Conservation (phyloP, 2,113 vertebrate genomes). For the Anhinga rufa region DNA sequence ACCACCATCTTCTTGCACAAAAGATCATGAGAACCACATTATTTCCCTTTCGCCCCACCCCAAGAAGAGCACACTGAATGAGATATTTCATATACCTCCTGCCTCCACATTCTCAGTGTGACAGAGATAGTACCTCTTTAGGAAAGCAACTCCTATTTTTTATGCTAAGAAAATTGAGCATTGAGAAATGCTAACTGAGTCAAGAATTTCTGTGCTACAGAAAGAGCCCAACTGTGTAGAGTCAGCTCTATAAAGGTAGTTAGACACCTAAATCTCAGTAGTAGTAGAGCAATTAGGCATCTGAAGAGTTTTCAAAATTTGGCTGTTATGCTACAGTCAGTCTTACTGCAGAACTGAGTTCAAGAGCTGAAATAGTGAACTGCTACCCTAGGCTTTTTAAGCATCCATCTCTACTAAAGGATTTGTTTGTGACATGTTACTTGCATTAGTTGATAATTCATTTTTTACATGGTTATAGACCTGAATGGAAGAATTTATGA, state of each 20-base stretch:
- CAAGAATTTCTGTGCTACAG: neutral
- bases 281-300: neutral
- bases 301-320: neutral
- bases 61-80: neutral
- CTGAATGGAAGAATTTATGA: neutral
- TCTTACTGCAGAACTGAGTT: neutral
- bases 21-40: slow-evolving; percentile 18
- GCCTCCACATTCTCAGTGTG: neutral
- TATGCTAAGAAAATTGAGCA: too few species aligned
- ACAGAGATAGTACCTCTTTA: neutral
- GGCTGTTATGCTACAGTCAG: neutral
- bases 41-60: neutral
- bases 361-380: neutral
- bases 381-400: neutral
- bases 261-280: neutral
- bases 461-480: neutral
- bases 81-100: slow-evolving; percentile 8
- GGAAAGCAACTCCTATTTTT: neutral
- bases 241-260: neutral
- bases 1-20: neutral
- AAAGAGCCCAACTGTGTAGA: neutral
- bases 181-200: neutral
- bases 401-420: neutral
- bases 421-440: neutral
- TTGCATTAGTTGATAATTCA: neutral